phyloP scores from a whole-genome alignment of 2,888 invertebrate genomes.

The Ochropleura plecta region DNA sequence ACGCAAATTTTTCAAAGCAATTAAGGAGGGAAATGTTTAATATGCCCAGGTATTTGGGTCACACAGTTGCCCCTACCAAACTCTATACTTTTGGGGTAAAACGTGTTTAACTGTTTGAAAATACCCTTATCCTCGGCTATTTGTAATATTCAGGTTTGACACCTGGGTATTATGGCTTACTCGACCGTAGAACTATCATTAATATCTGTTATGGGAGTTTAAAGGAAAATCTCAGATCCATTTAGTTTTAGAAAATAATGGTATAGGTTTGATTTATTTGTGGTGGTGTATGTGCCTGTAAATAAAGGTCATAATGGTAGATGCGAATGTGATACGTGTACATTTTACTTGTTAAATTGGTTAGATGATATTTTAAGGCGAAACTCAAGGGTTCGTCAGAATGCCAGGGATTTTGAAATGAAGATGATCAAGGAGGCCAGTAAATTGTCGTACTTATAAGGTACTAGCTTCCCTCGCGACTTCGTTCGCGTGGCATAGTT shows the following conservation, averaged over 20 bases:
- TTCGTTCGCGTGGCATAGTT: too few species aligned
- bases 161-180: constrained; percentile 37
- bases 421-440: background rate
- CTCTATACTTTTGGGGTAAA: constrained; percentile 25
- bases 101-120: constrained; percentile 54
- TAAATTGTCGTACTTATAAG: background rate
- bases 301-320: background rate
- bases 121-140: constrained; percentile 42
- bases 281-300: background rate
- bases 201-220: constrained; percentile 23
- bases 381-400: background rate
- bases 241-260: background rate
- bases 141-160: constrained; percentile 52
- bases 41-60: constrained; percentile 64
- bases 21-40: constrained; percentile 60
- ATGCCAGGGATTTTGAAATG: background rate
- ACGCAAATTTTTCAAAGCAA: constrained; percentile 60
- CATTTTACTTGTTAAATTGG: too few species aligned
- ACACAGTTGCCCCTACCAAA: constrained; percentile 23
- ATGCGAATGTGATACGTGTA: background rate
- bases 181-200: constrained; percentile 19
- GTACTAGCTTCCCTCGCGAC: too few species aligned
- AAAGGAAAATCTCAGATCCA: background rate
- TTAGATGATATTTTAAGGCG: background rate
- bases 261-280: too few species aligned